Conservation (phyloP, 2,888 invertebrate genomes). For the Trilocha varians region DNA sequence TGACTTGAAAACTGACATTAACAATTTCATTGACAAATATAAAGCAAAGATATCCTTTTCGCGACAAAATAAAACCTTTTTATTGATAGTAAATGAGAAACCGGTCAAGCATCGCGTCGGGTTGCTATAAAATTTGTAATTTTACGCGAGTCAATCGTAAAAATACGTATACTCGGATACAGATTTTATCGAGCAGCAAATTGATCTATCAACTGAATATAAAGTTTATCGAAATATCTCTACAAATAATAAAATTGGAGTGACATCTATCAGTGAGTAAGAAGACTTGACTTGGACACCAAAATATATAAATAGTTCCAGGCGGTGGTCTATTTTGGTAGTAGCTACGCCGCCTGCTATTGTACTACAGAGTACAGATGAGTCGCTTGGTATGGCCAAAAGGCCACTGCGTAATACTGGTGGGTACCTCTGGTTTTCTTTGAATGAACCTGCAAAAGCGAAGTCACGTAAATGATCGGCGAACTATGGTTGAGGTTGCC, state of each 20-base stretch:
- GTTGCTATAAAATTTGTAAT: conserved; percentile 17
- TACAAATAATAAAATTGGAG: not conserved
- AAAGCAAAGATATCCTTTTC: conserved; percentile 7
- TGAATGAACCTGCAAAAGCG: too few species aligned
- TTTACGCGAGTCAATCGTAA: conserved; percentile 18
- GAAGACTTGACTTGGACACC: too few species aligned
- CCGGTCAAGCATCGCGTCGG: not conserved
- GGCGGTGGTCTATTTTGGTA: too few species aligned
- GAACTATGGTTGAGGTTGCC: too few species aligned
- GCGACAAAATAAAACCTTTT: conserved; percentile 14
- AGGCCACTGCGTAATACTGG: too few species aligned
- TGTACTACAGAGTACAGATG: too few species aligned
- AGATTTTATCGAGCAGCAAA: conserved; percentile 26
- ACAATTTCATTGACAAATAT: conserved; percentile 6
- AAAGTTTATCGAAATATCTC: not conserved
- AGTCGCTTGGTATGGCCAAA: too few species aligned
- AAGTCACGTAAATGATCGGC: too few species aligned
- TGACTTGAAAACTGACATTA: conserved; percentile 6
- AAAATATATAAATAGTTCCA: too few species aligned
- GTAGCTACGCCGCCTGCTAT: too few species aligned
- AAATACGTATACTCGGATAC: conserved; percentile 9
- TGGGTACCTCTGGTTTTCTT: too few species aligned
- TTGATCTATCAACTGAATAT: conserved; percentile 10
- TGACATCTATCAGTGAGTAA: too few species aligned
- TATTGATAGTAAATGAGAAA: conserved; percentile 13